Evolutionary conservation across 2,113 vertebrate genomes (phyloP).

Genomic region (Eupsittula cactorum): DNA sequence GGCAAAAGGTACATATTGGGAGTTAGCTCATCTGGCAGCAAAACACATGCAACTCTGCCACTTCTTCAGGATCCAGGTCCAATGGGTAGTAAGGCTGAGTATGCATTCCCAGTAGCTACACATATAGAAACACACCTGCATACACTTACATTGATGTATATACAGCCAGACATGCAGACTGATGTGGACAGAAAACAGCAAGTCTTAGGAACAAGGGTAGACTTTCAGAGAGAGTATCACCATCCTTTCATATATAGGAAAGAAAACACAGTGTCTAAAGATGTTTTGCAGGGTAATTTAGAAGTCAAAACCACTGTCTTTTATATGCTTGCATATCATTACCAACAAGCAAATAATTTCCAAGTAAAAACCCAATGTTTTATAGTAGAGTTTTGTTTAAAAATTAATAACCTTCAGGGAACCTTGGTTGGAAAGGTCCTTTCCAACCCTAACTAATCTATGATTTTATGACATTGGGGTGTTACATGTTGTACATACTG

Average conservation of each 20-base stretch:
- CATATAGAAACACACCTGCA: neutral
- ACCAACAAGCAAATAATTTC: neutral
- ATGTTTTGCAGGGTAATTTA: neutral
- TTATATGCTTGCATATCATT: neutral
- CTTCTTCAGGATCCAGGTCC: neutral
- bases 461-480: neutral
- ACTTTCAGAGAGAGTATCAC: neutral
- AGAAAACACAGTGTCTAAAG: neutral
- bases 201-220: neutral
- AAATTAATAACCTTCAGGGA: neutral
- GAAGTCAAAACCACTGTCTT: neutral
- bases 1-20: neutral
- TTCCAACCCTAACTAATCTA: neutral
- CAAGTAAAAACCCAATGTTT: neutral
- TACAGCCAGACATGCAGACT: neutral
- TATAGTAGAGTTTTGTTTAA: neutral
- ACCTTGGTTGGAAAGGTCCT: neutral
- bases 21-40: neutral
- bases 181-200: neutral
- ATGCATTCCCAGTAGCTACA: neutral
- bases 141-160: accelerated
- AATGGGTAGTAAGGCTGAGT: neutral
- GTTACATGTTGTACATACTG: neutral
- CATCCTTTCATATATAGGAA: neutral
- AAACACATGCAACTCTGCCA: neutral